Base-by-base conservation (phyloP, 2,888 invertebrate species). In the Melinopterus prodromus region DNA sequence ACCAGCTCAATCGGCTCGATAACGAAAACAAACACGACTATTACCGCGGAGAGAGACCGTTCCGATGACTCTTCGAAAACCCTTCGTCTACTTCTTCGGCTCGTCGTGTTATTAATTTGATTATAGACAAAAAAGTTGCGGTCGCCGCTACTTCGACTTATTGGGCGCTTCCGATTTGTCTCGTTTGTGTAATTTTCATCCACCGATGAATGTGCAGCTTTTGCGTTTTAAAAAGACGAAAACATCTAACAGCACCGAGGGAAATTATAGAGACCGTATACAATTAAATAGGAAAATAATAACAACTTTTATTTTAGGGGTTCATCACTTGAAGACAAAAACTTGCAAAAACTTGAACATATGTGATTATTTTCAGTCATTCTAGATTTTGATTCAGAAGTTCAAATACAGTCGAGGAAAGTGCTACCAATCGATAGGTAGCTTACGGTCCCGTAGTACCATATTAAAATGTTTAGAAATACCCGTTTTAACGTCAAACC, bases 161-260 rank as follows among this genome's bases (percentile, higher is more conserved):
- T 77, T 79, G 77, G 69, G 69, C 71, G 77, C 79, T 79, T 79
- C 79, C 79, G 79, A 79, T 79, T 79, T 77, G 79, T 79, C 72
- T 69, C 53, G 53, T 53, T 53, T 53, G 53, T 53, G 53, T 53
- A 53, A 53, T 53, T 53, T 53, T 53, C 3, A 53, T 1, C 53
- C 53, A 12, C 12, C 53, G 53, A 26, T 53, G 53, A 53, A 9
- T 12, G 53, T 53, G 53, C 53, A 53, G 53, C 3, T 53, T 53
- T 53, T 53, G 0, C 1, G 12, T 12, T 53, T 53, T 3, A 53
- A 53, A 2, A 53, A 1, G 5, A 53, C 7, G 9, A 12, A 53
- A 53, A 53, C 53, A 53, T 53, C 53, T 53, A 53, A 3, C 9
- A 53, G 2, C 5, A 6, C 0, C 9, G 9, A 53, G 53, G 53